These are phyloP conservation scores for Coluber constrictor DNA, from an alignment of 2,797 vertebrate genomes.

Conservation along the genomic window DNA sequence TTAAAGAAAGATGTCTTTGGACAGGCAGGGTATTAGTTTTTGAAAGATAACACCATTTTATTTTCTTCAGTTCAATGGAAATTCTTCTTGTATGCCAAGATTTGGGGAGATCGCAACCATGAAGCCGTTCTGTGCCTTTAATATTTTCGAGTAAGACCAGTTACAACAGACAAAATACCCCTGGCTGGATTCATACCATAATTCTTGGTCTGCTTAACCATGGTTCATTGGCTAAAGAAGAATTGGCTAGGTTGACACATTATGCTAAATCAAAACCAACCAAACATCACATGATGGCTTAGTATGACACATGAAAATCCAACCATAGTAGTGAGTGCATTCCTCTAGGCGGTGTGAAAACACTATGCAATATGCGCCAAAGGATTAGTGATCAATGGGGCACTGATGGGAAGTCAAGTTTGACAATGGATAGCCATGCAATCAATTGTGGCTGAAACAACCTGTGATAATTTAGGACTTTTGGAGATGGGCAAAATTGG, in stretches of 20 bases:
- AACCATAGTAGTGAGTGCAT: neutral
- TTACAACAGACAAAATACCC: slow-evolving; percentile 11
- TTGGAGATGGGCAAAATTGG: neutral
- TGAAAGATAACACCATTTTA: slow-evolving; percentile 13
- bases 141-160: slow-evolving; percentile 35
- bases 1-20: slow-evolving; percentile 17
- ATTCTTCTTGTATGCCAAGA: neutral
- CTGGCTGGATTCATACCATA: neutral
- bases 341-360: neutral
- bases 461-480: neutral
- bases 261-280: neutral
- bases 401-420: neutral
- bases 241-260: neutral
- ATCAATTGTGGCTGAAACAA: neutral
- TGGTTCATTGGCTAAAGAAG: neutral
- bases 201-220: neutral
- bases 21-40: neutral
- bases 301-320: neutral
- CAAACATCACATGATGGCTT: neutral
- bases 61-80: slow-evolving; percentile 31
- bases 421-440: neutral
- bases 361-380: neutral
- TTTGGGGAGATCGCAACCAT: neutral
- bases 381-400: neutral
- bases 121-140: slow-evolving; percentile 24